A percentile compares a stretch with the other conserved stretches of the same genome.
Conservation (phyloP, 2,113 vertebrate genomes). For the Potamarius usumacintae region DNA sequence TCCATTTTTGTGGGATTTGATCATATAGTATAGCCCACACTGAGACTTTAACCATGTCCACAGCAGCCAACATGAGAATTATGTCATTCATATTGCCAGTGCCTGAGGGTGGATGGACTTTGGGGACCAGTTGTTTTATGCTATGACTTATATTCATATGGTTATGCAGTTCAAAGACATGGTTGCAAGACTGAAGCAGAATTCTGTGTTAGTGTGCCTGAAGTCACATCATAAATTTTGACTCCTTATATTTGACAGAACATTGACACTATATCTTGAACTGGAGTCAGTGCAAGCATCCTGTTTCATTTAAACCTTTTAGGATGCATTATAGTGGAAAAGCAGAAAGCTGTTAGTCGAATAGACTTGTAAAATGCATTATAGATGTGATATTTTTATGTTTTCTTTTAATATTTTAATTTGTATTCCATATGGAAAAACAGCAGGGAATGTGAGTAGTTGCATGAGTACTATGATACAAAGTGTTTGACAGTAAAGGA, state of each 20-base stretch:
- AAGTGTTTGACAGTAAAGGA: not conserved
- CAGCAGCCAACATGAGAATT: conserved; percentile 9
- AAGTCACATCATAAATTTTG: not conserved
- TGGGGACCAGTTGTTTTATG: conserved; percentile 9
- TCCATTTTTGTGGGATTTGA: conserved; percentile 27
- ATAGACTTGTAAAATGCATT: not conserved
- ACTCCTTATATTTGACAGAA: not conserved
- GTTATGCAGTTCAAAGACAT: not conserved
- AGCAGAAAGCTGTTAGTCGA: not conserved
- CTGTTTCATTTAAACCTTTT: not conserved
- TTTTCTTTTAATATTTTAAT: not conserved
- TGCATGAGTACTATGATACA: not conserved
- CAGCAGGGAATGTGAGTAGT: not conserved
- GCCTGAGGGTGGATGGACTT: conserved; percentile 19
- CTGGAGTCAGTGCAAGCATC: not conserved
- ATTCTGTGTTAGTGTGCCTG: not conserved
- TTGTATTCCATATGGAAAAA: not conserved
- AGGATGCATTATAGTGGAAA: not conserved
- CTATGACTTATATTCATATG: not conserved
- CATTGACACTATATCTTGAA: no score
- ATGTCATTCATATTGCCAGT: conserved; percentile 1
- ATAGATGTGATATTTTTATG: no score
- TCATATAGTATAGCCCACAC: conserved; percentile 33
- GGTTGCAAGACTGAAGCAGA: not conserved
- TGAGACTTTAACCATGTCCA: conserved; percentile 12